phyloP scores from a whole-genome alignment of 30 jellyfish, hydroid and myxozoan species.

The Hydra vulgaris region DNA sequence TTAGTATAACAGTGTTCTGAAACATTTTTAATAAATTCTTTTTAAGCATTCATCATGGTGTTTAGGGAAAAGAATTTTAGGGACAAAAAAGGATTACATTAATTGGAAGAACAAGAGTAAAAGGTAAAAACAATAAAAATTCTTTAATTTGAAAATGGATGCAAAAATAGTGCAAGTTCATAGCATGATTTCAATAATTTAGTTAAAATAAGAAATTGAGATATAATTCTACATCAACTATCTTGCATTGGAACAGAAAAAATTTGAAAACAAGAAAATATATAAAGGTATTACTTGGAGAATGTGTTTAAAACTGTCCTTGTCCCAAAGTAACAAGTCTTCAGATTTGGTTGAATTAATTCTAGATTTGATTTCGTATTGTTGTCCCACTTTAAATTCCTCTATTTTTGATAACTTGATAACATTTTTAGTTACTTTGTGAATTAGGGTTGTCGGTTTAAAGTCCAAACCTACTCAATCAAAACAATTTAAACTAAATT shows the following conservation, averaged over 20 bases:
- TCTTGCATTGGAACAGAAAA: neutral
- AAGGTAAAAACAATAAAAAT: too few species aligned
- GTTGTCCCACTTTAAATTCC: neutral
- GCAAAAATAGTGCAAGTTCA: too few species aligned
- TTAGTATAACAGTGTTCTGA: neutral
- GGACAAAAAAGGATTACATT: neutral
- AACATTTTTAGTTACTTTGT: neutral
- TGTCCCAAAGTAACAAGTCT: neutral
- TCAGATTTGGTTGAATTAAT: neutral
- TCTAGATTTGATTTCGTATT: neutral
- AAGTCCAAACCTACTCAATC: neutral
- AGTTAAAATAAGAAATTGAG: too few species aligned
- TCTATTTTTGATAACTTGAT: neutral
- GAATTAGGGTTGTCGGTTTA: neutral
- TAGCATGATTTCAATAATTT: too few species aligned
- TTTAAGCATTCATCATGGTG: too few species aligned
- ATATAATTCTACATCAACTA: too few species aligned
- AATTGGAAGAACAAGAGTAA: neutral
- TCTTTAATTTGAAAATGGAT: too few species aligned
- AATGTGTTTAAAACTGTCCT: neutral
- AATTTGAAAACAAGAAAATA: too few species aligned
- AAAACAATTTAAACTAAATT: too few species aligned
- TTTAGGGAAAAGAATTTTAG: neutral
- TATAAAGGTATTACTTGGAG: neutral
- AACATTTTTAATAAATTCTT: neutral